phyloP scores from a whole-genome alignment of 2,888 invertebrate species.

The Antitype chi region DNA sequence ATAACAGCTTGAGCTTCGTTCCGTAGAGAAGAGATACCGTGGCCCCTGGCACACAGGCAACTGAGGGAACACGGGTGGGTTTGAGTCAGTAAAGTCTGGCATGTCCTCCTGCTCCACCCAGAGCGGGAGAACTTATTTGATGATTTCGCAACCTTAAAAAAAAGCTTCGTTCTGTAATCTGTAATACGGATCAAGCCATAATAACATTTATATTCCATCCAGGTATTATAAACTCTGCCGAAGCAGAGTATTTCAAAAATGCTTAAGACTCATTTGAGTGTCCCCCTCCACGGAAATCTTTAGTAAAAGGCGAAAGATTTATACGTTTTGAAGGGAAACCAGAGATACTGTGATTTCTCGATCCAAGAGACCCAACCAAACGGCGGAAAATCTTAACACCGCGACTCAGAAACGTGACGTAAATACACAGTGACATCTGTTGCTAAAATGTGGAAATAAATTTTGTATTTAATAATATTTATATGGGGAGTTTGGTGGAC shows the following conservation, averaged over 20 bases:
- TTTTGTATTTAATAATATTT: not conserved
- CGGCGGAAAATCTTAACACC: conserved; percentile 8
- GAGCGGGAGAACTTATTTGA: too few species aligned
- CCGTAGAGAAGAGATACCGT: too few species aligned
- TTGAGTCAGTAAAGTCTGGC: too few species aligned
- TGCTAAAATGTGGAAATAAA: conserved; percentile 12
- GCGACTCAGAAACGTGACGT: conserved; percentile 29
- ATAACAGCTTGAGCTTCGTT: not conserved
- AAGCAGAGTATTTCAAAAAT: conserved; percentile 15
- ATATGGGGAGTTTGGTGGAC: not conserved
- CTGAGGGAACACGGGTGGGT: too few species aligned
- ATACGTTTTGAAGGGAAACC: conserved; percentile 92
- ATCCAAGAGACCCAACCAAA: conserved; percentile 27
- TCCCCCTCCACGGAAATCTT: conserved; percentile 94
- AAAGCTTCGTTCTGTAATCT: too few species aligned
- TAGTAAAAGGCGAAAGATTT: conserved; percentile 95
- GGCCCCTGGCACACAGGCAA: too few species aligned
- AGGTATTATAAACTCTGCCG: conserved; percentile 3
- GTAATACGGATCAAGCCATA: too few species aligned
- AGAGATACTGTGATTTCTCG: conserved; percentile 74
- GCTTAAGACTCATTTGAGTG: conserved; percentile 91
- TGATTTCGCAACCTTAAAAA: too few species aligned
- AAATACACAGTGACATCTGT: conserved; percentile 29
- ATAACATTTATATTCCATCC: too few species aligned
- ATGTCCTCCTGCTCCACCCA: too few species aligned